A percentile compares a stretch with the other conserved stretches of the same genome.
phyloP scores from a whole-genome alignment of 2,888 invertebrate species.

The Cephus sareptanus region DNA sequence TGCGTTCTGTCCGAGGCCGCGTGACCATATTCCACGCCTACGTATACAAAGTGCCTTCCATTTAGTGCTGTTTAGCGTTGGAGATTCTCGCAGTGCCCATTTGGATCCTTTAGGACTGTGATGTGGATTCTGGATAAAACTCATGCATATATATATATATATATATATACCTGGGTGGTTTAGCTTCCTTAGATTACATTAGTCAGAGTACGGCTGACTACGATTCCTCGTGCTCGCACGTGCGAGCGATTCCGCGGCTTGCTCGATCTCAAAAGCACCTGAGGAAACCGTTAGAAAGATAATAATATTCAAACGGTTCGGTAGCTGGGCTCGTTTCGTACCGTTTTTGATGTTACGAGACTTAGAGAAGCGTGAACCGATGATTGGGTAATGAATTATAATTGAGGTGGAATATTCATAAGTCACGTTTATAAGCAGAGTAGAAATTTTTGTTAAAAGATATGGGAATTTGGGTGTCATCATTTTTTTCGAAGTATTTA shows the following conservation, averaged over 20 bases:
- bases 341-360: background rate
- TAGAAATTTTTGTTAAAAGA: background rate
- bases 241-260: slow-evolving; percentile 33
- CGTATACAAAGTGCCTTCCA: background rate
- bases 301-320: slow-evolving; percentile 42
- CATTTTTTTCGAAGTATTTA: background rate
- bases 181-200: background rate
- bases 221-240: slow-evolving; percentile 27
- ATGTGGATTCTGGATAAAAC: background rate
- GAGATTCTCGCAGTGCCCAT: background rate
- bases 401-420: background rate
- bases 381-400: background rate
- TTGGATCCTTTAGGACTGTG: background rate
- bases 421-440: background rate
- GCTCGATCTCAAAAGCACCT: slow-evolving; percentile 24
- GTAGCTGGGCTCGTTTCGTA: background rate
- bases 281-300: slow-evolving; percentile 46
- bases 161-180: background rate
- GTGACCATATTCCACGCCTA: background rate
- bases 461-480: background rate
- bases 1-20: background rate
- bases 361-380: background rate
- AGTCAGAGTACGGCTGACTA: background rate
- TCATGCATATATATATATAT: background rate
- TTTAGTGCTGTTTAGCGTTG: background rate